phyloP scores from a whole-genome alignment of 1,140 invertebrate genomes.

The Aphelinus certus region DNA sequence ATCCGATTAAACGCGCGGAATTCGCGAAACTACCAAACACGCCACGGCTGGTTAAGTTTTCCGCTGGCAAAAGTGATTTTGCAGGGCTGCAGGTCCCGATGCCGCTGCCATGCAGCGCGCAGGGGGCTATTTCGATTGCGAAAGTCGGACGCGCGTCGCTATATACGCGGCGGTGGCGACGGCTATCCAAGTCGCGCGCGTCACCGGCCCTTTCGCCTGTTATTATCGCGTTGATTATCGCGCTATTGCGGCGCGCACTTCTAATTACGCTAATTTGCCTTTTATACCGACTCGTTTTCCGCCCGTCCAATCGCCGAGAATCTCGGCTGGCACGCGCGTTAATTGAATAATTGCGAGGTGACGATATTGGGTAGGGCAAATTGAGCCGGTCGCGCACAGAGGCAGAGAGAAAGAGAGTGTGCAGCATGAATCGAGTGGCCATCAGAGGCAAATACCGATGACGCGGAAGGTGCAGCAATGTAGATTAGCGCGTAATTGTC shows the following conservation, averaged over 20 bases:
- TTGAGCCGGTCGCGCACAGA: not conserved
- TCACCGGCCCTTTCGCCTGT: slow-evolving; percentile 6
- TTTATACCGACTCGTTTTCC: too few species aligned
- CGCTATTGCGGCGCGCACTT: not conserved
- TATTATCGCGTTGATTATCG: slow-evolving; percentile 17
- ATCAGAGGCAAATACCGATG: not conserved
- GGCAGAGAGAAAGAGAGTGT: too few species aligned
- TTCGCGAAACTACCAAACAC: too few species aligned
- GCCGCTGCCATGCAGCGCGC: too few species aligned
- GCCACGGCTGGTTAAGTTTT: too few species aligned
- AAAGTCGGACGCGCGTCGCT: slow-evolving; percentile 14
- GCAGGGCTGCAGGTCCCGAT: too few species aligned
- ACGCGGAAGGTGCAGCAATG: not conserved
- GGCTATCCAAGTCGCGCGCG: slow-evolving; percentile 19
- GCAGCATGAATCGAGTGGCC: not conserved
- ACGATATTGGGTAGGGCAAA: too few species aligned
- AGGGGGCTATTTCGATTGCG: slow-evolving; percentile 19
- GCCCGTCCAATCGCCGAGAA: too few species aligned
- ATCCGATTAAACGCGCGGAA: too few species aligned
- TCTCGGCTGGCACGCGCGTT: too few species aligned
- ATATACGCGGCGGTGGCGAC: not conserved
- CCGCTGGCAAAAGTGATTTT: too few species aligned
- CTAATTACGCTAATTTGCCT: slow-evolving; percentile 32
- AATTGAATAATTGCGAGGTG: not conserved
- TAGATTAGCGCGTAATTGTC: not conserved